phyloP scores from a whole-genome alignment of 2,888 invertebrate genomes.

The Criorhina ranunculi region DNA sequence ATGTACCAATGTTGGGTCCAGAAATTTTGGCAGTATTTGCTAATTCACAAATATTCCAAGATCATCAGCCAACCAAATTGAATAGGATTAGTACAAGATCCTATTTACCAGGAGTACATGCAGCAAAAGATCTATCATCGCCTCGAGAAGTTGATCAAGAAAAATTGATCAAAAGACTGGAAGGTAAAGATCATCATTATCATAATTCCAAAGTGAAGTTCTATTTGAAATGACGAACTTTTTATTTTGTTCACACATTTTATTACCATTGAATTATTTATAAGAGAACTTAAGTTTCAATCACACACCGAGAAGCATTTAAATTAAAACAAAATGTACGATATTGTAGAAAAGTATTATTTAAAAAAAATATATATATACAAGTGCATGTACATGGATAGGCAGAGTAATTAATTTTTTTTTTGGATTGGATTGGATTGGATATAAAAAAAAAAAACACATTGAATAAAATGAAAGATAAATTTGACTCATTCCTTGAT shows the following conservation, averaged over 20 bases:
- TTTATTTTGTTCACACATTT: constrained; percentile 29
- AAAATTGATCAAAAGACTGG: constrained; percentile 83
- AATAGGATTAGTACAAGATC: constrained; percentile 82
- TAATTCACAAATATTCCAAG: constrained; percentile 85
- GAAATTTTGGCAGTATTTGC: constrained; percentile 84
- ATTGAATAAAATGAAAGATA: constrained; percentile 34
- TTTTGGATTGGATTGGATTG: constrained; percentile 11
- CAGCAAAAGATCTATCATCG: constrained; percentile 80
- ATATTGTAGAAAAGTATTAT: constrained; percentile 39
- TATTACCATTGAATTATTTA: constrained; percentile 50
- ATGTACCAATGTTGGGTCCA: constrained; percentile 84
- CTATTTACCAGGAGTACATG: constrained; percentile 81
- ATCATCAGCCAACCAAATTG: constrained; percentile 84
- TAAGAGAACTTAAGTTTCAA: constrained; percentile 42
- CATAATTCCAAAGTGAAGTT: constrained; percentile 81
- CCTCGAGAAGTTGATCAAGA: constrained; percentile 82
- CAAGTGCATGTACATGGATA: constrained; percentile 28
- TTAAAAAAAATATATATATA: constrained; percentile 34
- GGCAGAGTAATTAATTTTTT: constrained; percentile 50
- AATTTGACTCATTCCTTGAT: constrained; percentile 20
- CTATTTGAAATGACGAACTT: constrained; percentile 79
- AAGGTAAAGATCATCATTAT: constrained; percentile 82
- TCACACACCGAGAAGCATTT: constrained; percentile 43
- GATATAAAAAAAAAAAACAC: constrained; percentile 21
- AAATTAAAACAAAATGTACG: constrained; percentile 44